These are phyloP conservation scores for Chrosomus eos DNA, from an alignment of 2,797 vertebrate species.

Conservation along the genomic window DNA sequence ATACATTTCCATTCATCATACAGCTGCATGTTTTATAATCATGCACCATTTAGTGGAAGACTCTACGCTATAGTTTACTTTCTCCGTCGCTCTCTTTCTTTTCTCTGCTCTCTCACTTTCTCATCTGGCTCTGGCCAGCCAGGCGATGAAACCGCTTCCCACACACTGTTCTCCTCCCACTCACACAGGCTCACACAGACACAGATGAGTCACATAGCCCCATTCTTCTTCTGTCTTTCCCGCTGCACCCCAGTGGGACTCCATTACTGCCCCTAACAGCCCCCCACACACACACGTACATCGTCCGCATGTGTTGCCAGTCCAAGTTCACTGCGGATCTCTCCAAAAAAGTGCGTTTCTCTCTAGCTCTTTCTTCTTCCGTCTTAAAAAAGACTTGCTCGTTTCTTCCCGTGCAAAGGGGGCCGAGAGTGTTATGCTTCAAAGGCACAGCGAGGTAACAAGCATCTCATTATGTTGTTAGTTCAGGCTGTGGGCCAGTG, in stretches of 20 bases:
- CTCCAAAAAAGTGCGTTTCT: constrained; percentile 40
- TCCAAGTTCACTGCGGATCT: constrained; percentile 39
- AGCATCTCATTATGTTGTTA: constrained; percentile 69
- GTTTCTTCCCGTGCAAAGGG: constrained; percentile 46
- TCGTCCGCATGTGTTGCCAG: constrained; percentile 28
- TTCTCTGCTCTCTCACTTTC: constrained; percentile 23
- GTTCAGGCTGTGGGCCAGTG: constrained; percentile 41
- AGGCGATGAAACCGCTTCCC: constrained; percentile 76
- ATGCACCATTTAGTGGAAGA: constrained; percentile 41
- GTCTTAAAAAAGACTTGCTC: constrained; percentile 18
- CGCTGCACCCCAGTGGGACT: constrained; percentile 71
- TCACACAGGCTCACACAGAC: constrained; percentile 73
- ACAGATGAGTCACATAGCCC: constrained; percentile 80
- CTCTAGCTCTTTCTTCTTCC: constrained; percentile 32
- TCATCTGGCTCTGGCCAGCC: constrained; percentile 72
- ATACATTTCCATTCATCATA: constrained; percentile 54
- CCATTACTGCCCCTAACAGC: constrained; percentile 64
- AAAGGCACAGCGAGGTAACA: constrained; percentile 44
- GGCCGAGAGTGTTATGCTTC: constrained; percentile 62
- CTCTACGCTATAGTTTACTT: constrained; percentile 42
- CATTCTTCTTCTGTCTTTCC: constrained; percentile 80
- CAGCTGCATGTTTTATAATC: constrained; percentile 57
- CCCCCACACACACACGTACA: constrained; percentile 42
- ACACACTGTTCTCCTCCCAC: constrained; percentile 81
- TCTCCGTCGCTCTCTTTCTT: constrained; percentile 30